Percentiles rank a stretch among this genome's conserved stretches.
Conservation (phyloP, 2,797 vertebrate genomes). For the Aselliscus stoliczkanus region DNA sequence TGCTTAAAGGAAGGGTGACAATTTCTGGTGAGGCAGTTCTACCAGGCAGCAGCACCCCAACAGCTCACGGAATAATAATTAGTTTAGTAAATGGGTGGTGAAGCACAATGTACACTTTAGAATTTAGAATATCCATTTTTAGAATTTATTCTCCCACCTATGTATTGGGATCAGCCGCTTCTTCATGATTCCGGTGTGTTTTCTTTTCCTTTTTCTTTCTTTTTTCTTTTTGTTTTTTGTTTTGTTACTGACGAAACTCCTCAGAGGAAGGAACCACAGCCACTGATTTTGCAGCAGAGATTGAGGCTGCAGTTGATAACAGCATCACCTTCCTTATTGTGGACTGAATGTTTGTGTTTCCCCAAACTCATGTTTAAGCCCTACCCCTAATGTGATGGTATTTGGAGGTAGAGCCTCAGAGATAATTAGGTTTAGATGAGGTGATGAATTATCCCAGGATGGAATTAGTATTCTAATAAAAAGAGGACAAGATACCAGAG, state of each 20-base stretch:
- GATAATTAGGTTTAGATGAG: not conserved
- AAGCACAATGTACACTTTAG: not conserved
- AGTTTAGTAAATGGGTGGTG: not conserved
- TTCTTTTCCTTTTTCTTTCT: not conserved
- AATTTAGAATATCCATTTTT: not conserved
- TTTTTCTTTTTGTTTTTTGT: not conserved
- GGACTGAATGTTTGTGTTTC: not conserved
- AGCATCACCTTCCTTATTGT: not conserved
- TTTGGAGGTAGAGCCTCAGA: not conserved
- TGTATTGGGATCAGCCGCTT: not conserved
- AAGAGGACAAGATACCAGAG: not conserved
- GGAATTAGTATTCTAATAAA: not conserved
- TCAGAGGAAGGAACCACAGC: not conserved
- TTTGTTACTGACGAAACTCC: not conserved
- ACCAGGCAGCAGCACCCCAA: not conserved
- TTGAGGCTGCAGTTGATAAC: not conserved
- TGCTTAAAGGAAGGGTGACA: not conserved
- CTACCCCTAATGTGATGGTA: not conserved
- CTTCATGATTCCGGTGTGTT: not conserved
- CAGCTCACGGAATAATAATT: not conserved
- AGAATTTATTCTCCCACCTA: not conserved
- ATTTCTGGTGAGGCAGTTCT: not conserved
- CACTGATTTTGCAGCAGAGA: not conserved
- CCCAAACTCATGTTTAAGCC: not conserved
- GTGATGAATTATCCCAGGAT: not conserved